These are phyloP conservation scores for Rotaria socialis DNA, from an alignment of 2,888 invertebrate genomes.

Conservation along the genomic window DNA sequence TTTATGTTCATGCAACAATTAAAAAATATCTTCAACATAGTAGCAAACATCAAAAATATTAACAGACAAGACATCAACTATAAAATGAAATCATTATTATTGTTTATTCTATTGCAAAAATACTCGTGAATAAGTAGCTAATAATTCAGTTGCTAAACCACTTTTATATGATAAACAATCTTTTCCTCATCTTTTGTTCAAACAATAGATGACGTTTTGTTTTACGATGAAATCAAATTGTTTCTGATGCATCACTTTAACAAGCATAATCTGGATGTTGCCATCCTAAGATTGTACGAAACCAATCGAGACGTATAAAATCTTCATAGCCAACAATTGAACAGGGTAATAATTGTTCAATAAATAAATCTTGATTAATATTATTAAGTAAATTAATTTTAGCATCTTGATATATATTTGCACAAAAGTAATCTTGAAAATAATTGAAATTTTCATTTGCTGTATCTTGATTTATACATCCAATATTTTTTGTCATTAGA, in stretches of 20 bases:
- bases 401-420: background rate
- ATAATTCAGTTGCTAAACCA: background rate
- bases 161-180: background rate
- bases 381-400: background rate
- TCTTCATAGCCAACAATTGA: slow-evolving; percentile 21
- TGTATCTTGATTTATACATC: background rate
- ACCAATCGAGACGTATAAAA: background rate
- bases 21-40: no score
- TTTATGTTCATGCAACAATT: no score
- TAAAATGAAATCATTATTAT: no score
- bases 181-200: slow-evolving; percentile 16
- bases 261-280: slow-evolving; percentile 14
- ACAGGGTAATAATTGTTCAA: slow-evolving; percentile 4
- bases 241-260: background rate
- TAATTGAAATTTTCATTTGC: background rate
- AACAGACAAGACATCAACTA: no score
- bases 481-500: slow-evolving; percentile 27
- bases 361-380: background rate
- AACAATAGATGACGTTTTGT: background rate
- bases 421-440: background rate
- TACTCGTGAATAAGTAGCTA: background rate
- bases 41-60: no score
- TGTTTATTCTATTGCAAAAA: background rate
- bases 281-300: background rate
- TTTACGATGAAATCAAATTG: background rate